Evolutionary conservation across 2,113 vertebrate genomes (phyloP).

Genomic region (Cryptomyrus ogoouensis): DNA sequence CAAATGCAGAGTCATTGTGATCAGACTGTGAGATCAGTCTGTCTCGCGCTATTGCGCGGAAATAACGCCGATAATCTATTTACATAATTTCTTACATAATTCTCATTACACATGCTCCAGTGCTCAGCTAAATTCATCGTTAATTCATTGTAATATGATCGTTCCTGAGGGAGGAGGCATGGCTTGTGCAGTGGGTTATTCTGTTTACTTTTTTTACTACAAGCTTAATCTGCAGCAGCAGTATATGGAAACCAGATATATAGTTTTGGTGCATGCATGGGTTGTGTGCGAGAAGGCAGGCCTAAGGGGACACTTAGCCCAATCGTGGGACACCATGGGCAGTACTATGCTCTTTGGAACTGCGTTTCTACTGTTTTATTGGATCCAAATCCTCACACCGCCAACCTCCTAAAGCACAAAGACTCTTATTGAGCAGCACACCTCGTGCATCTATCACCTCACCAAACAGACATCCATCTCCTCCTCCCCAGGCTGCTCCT

Average conservation of each 20-base stretch:
- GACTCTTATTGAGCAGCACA: neutral
- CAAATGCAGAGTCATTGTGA: neutral
- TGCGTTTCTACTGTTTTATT: neutral
- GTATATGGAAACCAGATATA: neutral
- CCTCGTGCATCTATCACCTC: neutral
- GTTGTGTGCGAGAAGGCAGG: neutral
- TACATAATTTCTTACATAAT: slow-evolving; percentile 9
- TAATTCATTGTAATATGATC: neutral
- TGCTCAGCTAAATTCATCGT: neutral
- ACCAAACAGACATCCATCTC: neutral
- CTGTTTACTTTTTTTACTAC: neutral
- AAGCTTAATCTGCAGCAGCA: neutral
- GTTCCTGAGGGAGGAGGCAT: neutral
- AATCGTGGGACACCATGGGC: neutral
- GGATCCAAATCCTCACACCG: neutral
- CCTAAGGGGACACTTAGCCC: neutral
- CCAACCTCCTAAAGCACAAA: neutral
- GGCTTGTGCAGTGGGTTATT: neutral
- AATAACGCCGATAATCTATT: neutral
- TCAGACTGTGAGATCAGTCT: neutral
- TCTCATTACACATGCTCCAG: neutral
- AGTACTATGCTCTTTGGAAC: no score
- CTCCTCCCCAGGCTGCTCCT: neutral
- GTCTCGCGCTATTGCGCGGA: neutral
- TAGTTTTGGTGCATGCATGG: neutral